phyloP scores from a whole-genome alignment of 2,888 invertebrate species.

The Pterostichus madidus region DNA sequence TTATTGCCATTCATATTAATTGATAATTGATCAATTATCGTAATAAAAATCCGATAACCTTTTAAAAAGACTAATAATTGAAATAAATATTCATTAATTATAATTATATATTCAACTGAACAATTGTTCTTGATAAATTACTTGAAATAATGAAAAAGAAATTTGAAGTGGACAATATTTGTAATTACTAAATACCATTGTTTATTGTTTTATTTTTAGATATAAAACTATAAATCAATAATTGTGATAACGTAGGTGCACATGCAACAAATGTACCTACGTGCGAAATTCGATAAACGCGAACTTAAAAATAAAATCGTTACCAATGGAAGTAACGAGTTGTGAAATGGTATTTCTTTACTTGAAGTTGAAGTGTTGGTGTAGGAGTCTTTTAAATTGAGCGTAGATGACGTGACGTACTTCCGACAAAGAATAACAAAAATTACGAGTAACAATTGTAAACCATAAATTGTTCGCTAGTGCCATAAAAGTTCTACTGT shows the following conservation, averaged over 20 bases:
- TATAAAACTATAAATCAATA: too few relatives aligned
- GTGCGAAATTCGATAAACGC: neutral
- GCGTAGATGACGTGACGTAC: conserved; percentile 8
- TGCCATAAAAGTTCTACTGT: neutral
- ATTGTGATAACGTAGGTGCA: too few relatives aligned
- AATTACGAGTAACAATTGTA: conserved; percentile 18
- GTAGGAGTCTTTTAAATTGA: conserved; percentile 28
- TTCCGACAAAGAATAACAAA: conserved; percentile 25
- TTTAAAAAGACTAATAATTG: neutral
- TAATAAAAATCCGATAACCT: neutral
- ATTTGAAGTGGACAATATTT: too few relatives aligned
- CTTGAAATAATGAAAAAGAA: too few relatives aligned
- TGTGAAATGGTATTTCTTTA: conserved; percentile 23
- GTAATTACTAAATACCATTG: too few relatives aligned
- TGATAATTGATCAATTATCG: neutral
- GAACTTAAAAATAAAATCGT: conserved; percentile 23
- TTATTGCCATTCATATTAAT: neutral
- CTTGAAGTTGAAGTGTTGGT: neutral
- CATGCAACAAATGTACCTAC: too few relatives aligned
- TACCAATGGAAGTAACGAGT: conserved; percentile 32
- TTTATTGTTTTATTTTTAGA: too few relatives aligned
- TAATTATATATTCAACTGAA: too few relatives aligned
- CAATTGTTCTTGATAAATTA: too few relatives aligned
- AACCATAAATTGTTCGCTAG: neutral
- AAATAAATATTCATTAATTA: neutral